phyloP scores from a whole-genome alignment of 2,888 invertebrate genomes.

The Nymphalis urticae region DNA sequence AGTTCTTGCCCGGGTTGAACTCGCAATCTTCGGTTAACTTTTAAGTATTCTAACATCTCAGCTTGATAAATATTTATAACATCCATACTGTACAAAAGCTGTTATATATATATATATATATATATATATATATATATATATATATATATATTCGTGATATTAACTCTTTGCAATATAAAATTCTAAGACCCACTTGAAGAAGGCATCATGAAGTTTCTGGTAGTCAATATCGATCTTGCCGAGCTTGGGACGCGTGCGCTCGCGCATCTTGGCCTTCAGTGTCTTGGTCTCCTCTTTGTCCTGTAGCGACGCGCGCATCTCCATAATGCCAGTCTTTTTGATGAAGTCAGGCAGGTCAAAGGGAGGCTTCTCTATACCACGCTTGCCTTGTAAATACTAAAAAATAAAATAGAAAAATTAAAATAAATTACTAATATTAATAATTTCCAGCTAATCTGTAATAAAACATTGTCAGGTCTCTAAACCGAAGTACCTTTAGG shows the following conservation, averaged over 20 bases:
- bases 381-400: constrained; percentile 94
- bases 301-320: constrained; percentile 98
- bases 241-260: constrained; percentile 97
- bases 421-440: constrained; percentile 1
- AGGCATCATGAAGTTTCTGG: constrained; percentile 99
- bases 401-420: not conserved
- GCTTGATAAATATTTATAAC: too few relatives aligned
- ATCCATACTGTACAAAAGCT: too few relatives aligned
- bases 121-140: too few relatives aligned
- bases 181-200: constrained; percentile 92
- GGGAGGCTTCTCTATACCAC: constrained; percentile 99
- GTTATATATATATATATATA: too few relatives aligned
- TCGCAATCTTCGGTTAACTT: too few relatives aligned
- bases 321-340: constrained; percentile 99
- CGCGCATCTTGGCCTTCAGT: constrained; percentile 98
- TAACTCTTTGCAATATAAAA: too few relatives aligned
- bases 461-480: too few relatives aligned
- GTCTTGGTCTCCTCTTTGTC: constrained; percentile 98
- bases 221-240: constrained; percentile 99
- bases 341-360: constrained; percentile 99
- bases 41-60: too few relatives aligned
- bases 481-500: too few relatives aligned
- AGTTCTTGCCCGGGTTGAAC: too few relatives aligned
- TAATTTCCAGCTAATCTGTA: not conserved
- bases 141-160: too few relatives aligned